A percentile compares a stretch with the other conserved stretches of the same genome.
phyloP scores from a whole-genome alignment of 2,888 invertebrate species.

The Copidosoma aretas region DNA sequence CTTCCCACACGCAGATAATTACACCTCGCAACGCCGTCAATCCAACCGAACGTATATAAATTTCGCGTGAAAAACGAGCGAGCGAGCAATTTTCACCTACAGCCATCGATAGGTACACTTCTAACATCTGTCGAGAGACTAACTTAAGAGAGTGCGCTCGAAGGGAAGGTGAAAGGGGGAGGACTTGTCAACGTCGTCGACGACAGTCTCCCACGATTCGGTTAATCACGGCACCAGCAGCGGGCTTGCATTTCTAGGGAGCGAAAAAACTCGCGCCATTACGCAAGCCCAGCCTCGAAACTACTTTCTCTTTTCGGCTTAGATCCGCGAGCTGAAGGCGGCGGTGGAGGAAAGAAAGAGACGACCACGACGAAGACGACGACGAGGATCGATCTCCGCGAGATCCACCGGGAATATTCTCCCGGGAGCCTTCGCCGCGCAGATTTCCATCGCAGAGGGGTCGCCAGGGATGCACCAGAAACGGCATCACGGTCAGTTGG shows the following conservation, averaged over 20 bases:
- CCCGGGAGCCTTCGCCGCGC: background rate
- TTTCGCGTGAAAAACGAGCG: too few species aligned
- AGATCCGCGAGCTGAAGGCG: background rate
- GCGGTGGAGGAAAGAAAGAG: slow-evolving; percentile 3
- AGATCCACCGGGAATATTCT: background rate
- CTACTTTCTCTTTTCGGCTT: slow-evolving; percentile 38
- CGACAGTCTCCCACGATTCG: slow-evolving; percentile 37
- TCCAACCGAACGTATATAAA: too few species aligned
- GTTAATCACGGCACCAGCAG: slow-evolving; percentile 24
- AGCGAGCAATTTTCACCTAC: too few species aligned
- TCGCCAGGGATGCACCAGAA: too few species aligned
- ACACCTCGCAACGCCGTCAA: background rate
- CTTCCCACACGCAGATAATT: slow-evolving; percentile 2
- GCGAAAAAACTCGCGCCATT: slow-evolving; percentile 14
- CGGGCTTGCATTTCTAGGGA: slow-evolving; percentile 26
- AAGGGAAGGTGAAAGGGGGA: background rate
- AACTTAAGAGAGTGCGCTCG: too few species aligned
- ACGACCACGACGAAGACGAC: background rate
- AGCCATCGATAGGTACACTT: too few species aligned
- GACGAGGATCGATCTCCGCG: background rate
- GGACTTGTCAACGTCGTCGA: background rate
- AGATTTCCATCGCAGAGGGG: background rate
- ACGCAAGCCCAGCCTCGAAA: slow-evolving; percentile 25
- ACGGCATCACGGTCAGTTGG: background rate
- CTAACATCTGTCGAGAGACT: too few species aligned